These are phyloP conservation scores for Melanerpes formicivorus DNA, from an alignment of 2,113 vertebrate genomes.

Conservation along the genomic window DNA sequence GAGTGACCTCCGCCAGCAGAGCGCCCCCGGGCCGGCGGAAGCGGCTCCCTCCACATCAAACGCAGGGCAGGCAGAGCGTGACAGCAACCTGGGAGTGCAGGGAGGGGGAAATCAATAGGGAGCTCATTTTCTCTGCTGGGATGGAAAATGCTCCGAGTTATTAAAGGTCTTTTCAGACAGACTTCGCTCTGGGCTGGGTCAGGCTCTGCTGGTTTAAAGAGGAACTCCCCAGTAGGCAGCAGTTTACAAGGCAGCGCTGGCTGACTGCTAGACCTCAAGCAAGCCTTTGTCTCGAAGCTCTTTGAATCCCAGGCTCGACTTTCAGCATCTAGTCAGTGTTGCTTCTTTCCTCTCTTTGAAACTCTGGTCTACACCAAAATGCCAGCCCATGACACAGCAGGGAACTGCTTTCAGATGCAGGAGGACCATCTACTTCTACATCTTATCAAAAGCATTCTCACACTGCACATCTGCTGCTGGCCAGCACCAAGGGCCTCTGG, in stretches of 20 bases:
- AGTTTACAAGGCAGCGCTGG: background rate
- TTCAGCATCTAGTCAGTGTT: background rate
- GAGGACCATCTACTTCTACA: background rate
- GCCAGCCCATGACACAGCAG: background rate
- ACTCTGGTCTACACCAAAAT: background rate
- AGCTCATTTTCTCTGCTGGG: slow-evolving; percentile 42
- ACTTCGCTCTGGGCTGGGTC: slow-evolving; percentile 27
- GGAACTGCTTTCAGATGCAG: background rate
- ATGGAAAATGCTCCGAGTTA: slow-evolving; percentile 30
- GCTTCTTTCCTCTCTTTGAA: background rate
- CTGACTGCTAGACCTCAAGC: background rate
- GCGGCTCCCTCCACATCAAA: background rate
- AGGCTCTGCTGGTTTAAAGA: background rate
- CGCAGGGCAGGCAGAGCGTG: background rate
- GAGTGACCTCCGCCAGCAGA: background rate
- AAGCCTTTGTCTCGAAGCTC: background rate
- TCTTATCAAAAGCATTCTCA: background rate
- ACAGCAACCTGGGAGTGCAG: background rate
- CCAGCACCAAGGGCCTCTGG: background rate
- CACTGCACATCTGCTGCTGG: background rate
- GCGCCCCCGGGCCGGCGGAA: background rate
- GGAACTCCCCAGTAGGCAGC: slow-evolving; percentile 1
- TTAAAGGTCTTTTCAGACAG: slow-evolving; percentile 50
- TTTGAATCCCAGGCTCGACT: background rate
- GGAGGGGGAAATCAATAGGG: slow-evolving; percentile 11